These are phyloP conservation scores for Agapornis roseicollis DNA, from an alignment of 2,113 vertebrate genomes.

Conservation along the genomic window DNA sequence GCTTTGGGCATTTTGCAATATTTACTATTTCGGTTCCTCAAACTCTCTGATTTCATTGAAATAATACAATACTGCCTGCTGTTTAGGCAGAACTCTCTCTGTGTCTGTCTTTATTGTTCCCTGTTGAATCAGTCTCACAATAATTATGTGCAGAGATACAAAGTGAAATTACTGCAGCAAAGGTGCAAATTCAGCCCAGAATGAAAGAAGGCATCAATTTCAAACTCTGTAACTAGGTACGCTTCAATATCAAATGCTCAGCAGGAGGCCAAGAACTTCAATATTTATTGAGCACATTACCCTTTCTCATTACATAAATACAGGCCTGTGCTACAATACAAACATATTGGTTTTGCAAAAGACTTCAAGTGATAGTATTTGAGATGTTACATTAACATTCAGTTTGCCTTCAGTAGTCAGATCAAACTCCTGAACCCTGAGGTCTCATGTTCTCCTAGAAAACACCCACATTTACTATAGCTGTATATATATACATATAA, in stretches of 20 bases:
- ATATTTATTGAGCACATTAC: slow-evolving; percentile 57
- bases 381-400: slow-evolving; percentile 30
- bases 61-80: slow-evolving; percentile 6
- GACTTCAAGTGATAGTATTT: background rate
- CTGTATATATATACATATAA: background rate
- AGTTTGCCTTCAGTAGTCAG: background rate
- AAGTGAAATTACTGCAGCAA: slow-evolving; percentile 42
- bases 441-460: background rate
- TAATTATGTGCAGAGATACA: slow-evolving; percentile 37
- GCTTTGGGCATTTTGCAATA: background rate
- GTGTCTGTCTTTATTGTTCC: background rate
- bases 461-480: background rate
- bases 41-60: slow-evolving; percentile 7
- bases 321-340: background rate
- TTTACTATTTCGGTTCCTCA: background rate
- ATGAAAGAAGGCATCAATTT: slow-evolving; percentile 52
- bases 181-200: slow-evolving; percentile 48
- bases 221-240: slow-evolving; percentile 27
- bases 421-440: background rate
- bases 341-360: slow-evolving; percentile 35
- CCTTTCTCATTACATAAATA: slow-evolving; percentile 41
- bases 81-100: background rate
- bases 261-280: slow-evolving; percentile 52
- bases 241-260: slow-evolving; percentile 46
- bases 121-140: slow-evolving; percentile 11